phyloP scores from a whole-genome alignment of 2,797 vertebrate genomes.

The Argentina silus region DNA sequence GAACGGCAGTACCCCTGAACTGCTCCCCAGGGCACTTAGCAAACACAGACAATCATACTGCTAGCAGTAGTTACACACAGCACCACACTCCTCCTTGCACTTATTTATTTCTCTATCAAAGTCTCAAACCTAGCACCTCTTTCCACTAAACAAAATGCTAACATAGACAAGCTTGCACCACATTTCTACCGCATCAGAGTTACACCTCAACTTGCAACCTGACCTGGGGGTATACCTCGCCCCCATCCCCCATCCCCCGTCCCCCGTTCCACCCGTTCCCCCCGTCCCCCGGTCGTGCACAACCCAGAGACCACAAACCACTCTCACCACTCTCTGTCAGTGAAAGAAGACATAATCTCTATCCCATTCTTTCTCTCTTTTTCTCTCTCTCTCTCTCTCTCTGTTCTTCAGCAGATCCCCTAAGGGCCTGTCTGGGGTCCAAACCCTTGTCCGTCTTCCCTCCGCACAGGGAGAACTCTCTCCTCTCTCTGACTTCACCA shows the following conservation, averaged over 20 bases:
- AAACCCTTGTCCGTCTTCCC: background rate
- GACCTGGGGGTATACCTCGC: background rate
- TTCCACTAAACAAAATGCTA: no score
- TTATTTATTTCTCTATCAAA: no score
- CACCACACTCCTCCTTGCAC: background rate
- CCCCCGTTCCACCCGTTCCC: no score
- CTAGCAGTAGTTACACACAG: background rate
- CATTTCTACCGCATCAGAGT: no score
- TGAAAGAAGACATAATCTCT: slow-evolving; percentile 6
- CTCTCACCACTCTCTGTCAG: background rate
- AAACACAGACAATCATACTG: background rate
- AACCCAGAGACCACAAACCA: background rate
- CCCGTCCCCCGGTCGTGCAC: background rate
- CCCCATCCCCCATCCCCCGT: no score
- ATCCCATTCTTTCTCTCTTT: background rate
- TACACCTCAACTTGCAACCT: background rate
- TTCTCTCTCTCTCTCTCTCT: background rate
- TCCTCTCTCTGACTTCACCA: slow-evolving; percentile 20
- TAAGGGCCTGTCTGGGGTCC: slow-evolving; percentile 4
- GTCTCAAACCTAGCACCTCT: no score
- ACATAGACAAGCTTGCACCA: no score
- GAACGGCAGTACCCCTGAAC: background rate
- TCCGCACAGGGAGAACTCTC: background rate
- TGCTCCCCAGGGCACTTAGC: background rate
- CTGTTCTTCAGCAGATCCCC: background rate